A percentile compares a stretch with the other conserved stretches of the same genome.
Evolutionary conservation across 2,113 vertebrate genomes (phyloP).

Genomic region (Sturnira hondurensis): DNA sequence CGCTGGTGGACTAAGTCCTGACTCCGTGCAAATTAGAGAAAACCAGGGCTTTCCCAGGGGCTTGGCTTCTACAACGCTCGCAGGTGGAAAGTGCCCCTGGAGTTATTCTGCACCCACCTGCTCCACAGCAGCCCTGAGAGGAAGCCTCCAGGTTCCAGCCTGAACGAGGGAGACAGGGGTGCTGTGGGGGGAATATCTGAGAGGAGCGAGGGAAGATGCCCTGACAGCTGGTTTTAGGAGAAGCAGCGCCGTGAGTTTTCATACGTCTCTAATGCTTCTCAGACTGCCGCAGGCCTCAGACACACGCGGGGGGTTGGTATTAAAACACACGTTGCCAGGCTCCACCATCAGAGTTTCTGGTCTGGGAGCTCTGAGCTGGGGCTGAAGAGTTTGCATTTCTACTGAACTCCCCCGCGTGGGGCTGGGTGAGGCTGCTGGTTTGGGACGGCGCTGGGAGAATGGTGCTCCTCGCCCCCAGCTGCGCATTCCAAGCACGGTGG

Average conservation of each 20-base stretch:
- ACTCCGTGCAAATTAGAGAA: background rate
- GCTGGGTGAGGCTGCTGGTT: too few species aligned
- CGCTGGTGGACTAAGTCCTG: background rate
- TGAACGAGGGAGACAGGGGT: background rate
- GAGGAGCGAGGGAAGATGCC: background rate
- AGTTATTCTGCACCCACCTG: rapidly evolving
- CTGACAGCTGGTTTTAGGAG: background rate
- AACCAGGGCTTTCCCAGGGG: background rate
- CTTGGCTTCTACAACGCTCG: background rate
- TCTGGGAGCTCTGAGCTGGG: background rate
- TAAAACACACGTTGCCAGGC: background rate
- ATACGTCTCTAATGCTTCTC: rapidly evolving
- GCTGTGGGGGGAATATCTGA: background rate
- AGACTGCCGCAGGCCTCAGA: rapidly evolving
- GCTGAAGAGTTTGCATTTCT: background rate
- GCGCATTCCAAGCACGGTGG: background rate
- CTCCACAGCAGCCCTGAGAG: background rate
- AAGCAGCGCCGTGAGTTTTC: background rate
- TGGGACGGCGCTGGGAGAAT: rapidly evolving
- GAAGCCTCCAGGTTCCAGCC: background rate
- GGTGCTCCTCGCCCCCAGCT: background rate
- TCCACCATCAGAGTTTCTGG: background rate
- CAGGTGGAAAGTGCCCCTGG: background rate
- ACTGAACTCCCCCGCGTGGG: background rate
- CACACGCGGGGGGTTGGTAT: background rate